Conservation (phyloP, 2,888 invertebrate genomes). For the Harpalus rufipes region DNA sequence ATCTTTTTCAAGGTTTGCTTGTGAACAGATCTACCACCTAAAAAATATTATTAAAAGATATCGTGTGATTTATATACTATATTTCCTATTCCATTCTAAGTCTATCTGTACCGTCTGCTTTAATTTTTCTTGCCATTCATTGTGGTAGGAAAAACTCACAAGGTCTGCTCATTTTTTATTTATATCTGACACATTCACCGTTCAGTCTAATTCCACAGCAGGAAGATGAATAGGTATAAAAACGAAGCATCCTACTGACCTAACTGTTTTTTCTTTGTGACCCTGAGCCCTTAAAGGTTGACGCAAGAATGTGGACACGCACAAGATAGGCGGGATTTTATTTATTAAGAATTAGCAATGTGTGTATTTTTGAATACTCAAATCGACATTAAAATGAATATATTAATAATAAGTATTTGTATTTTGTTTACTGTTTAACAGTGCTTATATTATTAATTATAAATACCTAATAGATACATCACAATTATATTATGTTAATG, state of each 20-base stretch:
- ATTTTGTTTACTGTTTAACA: too few relatives aligned
- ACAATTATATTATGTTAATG: too few relatives aligned
- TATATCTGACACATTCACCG: neutral
- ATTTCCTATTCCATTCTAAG: neutral
- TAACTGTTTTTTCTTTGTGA: neutral
- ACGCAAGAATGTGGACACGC: neutral
- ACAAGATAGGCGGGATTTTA: neutral
- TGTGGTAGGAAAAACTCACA: neutral
- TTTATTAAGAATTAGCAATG: too few relatives aligned
- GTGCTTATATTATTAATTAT: too few relatives aligned
- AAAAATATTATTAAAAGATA: neutral
- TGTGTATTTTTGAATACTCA: too few relatives aligned
- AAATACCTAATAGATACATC: too few relatives aligned
- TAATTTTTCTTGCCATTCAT: slow-evolving; percentile 6
- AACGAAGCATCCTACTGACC: neutral
- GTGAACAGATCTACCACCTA: too few relatives aligned
- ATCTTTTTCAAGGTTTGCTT: too few relatives aligned
- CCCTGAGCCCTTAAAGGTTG: neutral
- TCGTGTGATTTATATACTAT: neutral
- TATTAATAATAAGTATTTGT: too few relatives aligned
- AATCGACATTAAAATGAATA: too few relatives aligned
- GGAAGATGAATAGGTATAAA: neutral
- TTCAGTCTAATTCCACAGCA: neutral
- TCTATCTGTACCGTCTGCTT: neutral
- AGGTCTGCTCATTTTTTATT: neutral